A percentile compares a stretch with the other conserved stretches of the same genome.
Evolutionary conservation across 2,888 invertebrate species (phyloP).

Genomic region (Eilema depressum): DNA sequence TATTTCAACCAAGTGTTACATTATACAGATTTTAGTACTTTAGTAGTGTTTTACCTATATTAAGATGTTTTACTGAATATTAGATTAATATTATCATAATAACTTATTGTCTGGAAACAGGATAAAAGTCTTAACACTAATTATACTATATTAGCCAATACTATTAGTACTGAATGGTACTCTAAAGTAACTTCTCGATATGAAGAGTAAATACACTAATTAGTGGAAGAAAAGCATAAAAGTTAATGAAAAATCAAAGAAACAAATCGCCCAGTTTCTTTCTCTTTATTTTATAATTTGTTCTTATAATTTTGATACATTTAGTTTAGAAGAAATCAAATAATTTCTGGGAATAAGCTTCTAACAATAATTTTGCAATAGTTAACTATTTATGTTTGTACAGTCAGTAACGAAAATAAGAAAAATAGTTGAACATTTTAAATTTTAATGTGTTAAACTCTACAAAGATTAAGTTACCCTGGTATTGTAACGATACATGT

Average conservation of each 20-base stretch:
- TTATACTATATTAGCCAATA: no score
- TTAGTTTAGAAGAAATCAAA: background rate
- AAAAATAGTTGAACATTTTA: no score
- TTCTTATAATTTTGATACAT: background rate
- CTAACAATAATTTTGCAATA: background rate
- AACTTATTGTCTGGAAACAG: background rate
- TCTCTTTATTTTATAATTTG: background rate
- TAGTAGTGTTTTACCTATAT: background rate
- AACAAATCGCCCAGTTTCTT: background rate
- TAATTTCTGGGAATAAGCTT: background rate
- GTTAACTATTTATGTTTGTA: background rate
- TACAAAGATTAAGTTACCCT: background rate
- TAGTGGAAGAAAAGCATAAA: background rate
- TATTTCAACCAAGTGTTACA: background rate
- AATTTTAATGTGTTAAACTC: background rate
- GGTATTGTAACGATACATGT: background rate
- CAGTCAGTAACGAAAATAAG: conserved; percentile 1
- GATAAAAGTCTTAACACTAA: background rate
- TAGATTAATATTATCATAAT: background rate
- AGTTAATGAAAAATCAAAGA: background rate
- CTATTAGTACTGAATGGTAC: no score
- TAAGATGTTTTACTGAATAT: background rate
- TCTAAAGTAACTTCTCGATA: background rate
- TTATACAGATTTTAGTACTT: background rate
- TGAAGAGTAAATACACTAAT: no score